Conservation (phyloP, 1,140 invertebrate species). For the Colletes latitarsis region DNA sequence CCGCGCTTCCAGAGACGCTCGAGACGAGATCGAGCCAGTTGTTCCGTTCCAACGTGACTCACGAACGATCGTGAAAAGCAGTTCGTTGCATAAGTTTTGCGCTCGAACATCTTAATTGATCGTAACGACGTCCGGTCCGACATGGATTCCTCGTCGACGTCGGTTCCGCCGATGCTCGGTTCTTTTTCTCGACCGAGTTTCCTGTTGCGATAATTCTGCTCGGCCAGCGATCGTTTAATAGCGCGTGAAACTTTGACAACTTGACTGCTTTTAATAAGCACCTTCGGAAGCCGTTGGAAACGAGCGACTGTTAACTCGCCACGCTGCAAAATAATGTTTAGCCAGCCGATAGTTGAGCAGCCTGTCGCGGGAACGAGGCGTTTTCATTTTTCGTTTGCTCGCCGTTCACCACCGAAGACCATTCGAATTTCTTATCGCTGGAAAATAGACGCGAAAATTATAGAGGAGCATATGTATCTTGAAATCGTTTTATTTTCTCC, state of each 20-base stretch:
- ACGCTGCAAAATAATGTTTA: constrained; percentile 19
- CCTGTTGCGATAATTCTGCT: constrained; percentile 26
- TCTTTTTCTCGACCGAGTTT: constrained; percentile 30
- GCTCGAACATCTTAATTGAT: constrained; percentile 56
- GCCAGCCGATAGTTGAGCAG: constrained; percentile 19
- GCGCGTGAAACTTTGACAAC: constrained; percentile 44
- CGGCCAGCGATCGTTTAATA: constrained; percentile 38
- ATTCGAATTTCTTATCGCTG: background rate
- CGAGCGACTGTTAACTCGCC: constrained; percentile 17
- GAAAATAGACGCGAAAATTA: background rate
- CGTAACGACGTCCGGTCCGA: constrained; percentile 32
- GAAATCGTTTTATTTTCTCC: no score
- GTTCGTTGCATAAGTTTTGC: constrained; percentile 48
- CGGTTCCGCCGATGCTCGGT: background rate
- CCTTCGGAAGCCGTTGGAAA: constrained; percentile 18
- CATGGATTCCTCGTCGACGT: background rate
- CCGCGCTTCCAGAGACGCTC: constrained; percentile 18
- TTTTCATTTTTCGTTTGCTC: constrained; percentile 21
- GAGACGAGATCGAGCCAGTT: background rate
- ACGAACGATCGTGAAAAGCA: constrained; percentile 44
- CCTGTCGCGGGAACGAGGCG: constrained; percentile 2
- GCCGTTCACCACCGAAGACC: background rate
- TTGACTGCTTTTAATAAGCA: constrained; percentile 50
- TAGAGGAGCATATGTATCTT: no score
- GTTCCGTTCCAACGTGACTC: constrained; percentile 33